These are phyloP conservation scores for Hydractinia symbiolongicarpus DNA, from an alignment of 30 jellyfish, hydroid and myxozoan species.

Conservation along the genomic window DNA sequence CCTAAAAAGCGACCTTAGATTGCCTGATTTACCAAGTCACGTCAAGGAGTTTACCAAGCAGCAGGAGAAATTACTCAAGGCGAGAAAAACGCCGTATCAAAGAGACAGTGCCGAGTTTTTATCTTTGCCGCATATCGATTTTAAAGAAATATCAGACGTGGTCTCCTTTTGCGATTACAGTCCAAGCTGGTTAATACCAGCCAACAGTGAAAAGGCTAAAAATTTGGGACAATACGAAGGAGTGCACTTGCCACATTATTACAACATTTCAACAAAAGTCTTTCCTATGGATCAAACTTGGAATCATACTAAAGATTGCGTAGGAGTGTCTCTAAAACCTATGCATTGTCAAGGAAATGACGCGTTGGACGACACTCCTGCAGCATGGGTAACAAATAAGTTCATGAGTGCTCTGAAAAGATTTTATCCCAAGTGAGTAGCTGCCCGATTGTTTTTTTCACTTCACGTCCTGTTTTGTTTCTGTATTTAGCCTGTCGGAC, in stretches of 20 bases:
- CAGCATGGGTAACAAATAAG: constrained; percentile 30
- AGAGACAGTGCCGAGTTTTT: constrained; percentile 66
- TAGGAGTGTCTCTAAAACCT: constrained; percentile 48
- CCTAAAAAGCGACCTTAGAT: constrained; percentile 37
- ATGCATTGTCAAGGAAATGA: constrained; percentile 67
- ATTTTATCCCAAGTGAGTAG: constrained; percentile 42
- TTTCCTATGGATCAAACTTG: constrained; percentile 63
- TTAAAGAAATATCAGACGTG: constrained; percentile 30
- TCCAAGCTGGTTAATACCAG: constrained; percentile 47
- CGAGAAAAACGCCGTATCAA: constrained; percentile 60
- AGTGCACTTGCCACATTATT: constrained; percentile 63
- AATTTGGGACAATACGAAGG: constrained; percentile 56
- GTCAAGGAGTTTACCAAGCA: constrained; percentile 35
- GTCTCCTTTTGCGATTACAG: constrained; percentile 37
- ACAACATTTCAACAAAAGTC: constrained; percentile 44
- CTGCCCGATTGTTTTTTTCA: too few species aligned
- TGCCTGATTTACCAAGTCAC: constrained; percentile 58
- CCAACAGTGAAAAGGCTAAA: constrained; percentile 39
- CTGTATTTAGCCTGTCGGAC: too few species aligned
- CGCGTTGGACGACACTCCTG: constrained; percentile 35
- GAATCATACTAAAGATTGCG: constrained; percentile 45
- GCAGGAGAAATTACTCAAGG: background rate
- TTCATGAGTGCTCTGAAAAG: constrained; percentile 37
- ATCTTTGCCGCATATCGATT: constrained; percentile 41
- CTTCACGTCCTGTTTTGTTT: too few species aligned